Evolutionary conservation across 2,113 vertebrate species (phyloP).

Genomic region (Perca flavescens): DNA sequence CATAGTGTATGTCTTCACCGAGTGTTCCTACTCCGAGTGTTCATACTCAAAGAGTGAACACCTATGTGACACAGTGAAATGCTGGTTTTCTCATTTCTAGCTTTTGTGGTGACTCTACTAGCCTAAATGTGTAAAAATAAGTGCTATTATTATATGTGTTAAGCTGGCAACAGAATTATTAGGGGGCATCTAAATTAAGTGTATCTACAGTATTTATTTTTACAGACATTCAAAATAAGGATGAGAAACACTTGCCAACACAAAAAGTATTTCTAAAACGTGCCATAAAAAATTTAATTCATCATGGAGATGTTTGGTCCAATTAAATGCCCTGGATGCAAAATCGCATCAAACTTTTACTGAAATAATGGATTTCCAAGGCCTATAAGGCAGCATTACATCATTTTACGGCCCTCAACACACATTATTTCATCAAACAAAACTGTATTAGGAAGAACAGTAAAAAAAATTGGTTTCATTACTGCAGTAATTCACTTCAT

Average conservation of each 20-base stretch:
- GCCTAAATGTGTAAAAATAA: slow-evolving; percentile 1
- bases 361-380: slow-evolving; percentile 57
- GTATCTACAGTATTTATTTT: neutral
- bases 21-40: neutral
- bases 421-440: slow-evolving; percentile 50
- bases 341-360: slow-evolving; percentile 40
- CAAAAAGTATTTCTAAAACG: slow-evolving; percentile 9
- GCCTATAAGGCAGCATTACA: slow-evolving; percentile 39
- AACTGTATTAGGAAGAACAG: slow-evolving; percentile 3
- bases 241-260: neutral
- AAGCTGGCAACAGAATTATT: neutral
- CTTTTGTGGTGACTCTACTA: neutral
- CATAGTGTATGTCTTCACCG: neutral
- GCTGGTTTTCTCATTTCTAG: neutral
- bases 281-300: slow-evolving; percentile 11
- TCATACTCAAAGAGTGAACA: neutral
- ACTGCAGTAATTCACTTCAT: slow-evolving; percentile 42
- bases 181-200: no score
- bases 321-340: slow-evolving; percentile 11
- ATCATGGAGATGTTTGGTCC: neutral
- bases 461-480: slow-evolving; percentile 33
- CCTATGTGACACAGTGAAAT: neutral
- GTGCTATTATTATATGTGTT: neutral
- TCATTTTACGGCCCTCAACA: slow-evolving; percentile 34
- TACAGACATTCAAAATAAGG: neutral